Evolutionary conservation across 2,888 invertebrate species (phyloP), one percentile per base, ranked within the genome.

Genomic region (Plagiodera versicolora): DNA sequence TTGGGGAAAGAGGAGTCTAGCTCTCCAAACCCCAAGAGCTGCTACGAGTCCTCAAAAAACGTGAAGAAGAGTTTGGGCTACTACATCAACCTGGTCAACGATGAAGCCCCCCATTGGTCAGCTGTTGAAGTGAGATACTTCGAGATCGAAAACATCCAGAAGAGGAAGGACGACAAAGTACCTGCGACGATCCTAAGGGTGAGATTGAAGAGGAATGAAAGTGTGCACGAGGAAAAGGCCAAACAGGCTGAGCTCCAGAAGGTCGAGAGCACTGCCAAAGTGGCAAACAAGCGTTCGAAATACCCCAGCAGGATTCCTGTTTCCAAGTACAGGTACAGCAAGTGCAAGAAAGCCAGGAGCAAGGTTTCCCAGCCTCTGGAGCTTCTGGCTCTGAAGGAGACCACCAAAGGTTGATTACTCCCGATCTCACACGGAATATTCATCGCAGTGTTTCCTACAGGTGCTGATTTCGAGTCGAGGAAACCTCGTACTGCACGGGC

Each of bases 71-170:
- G 44, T 11, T 17, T 65, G 17, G 44, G 35, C 14, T 67, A 64
- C 48, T 67, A 66, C 50, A 66, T 67, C 45, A 58, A 67, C 46
- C 39, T 67, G n/a, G 60, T 52, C 9, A 55, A 53, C 18, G 67
- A 65, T 16, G n/a, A 14, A n/a, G 14, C 39, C 14, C 14, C 6
- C 14, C n/a, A 4, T 2, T 10, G 11, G 1, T 10, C 39, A 3
- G n/a, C 39, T 3, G 4, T 39, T 28, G 52, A 57, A 11, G 49
- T 65, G 2, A 10, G 51, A 35, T 65, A 65, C 44, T 65, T 65
- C 54, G 58, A 52, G n/a, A 50, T 61, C 16, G 51, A 60, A 28
- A 32, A 59, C n/a, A 53, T 53, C 19, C 18, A 28, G 19, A 57
- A 57, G 30, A 24, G 20, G 11, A 17, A 45, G 10, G 24, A 32